A percentile compares a stretch with the other conserved stretches of the same genome.
These are phyloP conservation scores for Heterocephalus glaber DNA, from an alignment of 2,113 vertebrate genomes.

Conservation along the genomic window DNA sequence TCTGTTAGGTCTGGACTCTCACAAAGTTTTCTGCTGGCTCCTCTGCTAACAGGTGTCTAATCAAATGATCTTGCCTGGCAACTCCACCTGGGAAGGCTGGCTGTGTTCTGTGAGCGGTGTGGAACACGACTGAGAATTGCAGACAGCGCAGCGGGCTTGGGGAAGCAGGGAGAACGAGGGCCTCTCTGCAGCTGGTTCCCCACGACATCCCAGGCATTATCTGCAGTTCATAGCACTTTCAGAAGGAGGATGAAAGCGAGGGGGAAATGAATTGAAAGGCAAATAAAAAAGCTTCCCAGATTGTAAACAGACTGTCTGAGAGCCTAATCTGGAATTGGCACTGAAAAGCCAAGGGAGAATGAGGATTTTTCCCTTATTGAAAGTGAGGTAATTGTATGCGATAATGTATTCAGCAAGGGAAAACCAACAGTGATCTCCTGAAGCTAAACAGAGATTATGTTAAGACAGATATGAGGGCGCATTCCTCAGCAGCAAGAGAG, in stretches of 20 bases:
- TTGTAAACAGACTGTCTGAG: neutral
- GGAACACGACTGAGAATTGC: neutral
- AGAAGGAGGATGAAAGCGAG: neutral
- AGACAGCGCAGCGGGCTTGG: neutral
- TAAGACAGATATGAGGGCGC: neutral
- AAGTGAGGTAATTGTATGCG: neutral
- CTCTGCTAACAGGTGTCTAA: neutral
- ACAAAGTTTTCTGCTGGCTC: neutral
- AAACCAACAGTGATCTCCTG: neutral
- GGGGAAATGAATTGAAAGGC: neutral
- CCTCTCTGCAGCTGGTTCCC: neutral
- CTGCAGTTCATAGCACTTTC: neutral
- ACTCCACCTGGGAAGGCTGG: neutral
- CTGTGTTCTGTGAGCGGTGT: neutral
- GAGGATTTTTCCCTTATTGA: neutral
- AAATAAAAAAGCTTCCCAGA: constrained; percentile 46
- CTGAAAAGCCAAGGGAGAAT: neutral
- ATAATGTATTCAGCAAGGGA: neutral
- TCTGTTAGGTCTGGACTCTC: neutral
- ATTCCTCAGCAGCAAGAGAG: neutral
- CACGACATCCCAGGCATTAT: neutral
- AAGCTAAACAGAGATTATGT: neutral
- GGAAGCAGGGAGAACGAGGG: neutral
- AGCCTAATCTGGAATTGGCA: neutral
- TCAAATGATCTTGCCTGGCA: constrained; percentile 53